phyloP scores from a whole-genome alignment of 2,888 invertebrate species.

The Ophion costatus region DNA sequence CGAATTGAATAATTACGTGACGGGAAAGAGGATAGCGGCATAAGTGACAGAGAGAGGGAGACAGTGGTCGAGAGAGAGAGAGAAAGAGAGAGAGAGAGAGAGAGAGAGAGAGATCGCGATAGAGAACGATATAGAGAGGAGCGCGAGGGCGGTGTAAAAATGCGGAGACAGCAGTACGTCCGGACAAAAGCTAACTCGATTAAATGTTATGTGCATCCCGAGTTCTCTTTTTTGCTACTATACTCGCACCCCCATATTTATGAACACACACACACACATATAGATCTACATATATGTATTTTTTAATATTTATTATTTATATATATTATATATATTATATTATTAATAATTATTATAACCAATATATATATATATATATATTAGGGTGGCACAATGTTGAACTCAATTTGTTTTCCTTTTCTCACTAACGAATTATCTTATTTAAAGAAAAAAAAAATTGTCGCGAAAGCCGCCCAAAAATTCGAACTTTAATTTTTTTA shows the following conservation, averaged over 20 bases:
- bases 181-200: constrained; percentile 69
- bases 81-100: constrained; percentile 29
- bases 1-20: constrained; percentile 70
- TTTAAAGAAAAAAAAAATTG: too few species aligned
- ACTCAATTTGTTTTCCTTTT: too few species aligned
- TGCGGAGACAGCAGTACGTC: constrained; percentile 70
- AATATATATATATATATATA: too few species aligned
- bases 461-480: too few species aligned
- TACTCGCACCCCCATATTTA: constrained; percentile 4
- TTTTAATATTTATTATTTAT: not conserved
- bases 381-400: too few species aligned
- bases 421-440: too few species aligned
- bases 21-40: constrained; percentile 40
- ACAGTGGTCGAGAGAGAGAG: not conserved
- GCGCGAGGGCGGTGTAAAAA: constrained; percentile 65
- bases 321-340: too few species aligned
- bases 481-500: too few species aligned
- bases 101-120: constrained; percentile 11
- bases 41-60: constrained; percentile 37
- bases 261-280: not conserved
- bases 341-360: too few species aligned
- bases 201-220: constrained; percentile 68
- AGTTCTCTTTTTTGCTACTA: constrained; percentile 31
- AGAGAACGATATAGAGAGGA: constrained; percentile 2
- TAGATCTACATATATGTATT: constrained; percentile 1